Base-by-base conservation (phyloP, 2,113 vertebrate species). In the Centropristis striata region DNA sequence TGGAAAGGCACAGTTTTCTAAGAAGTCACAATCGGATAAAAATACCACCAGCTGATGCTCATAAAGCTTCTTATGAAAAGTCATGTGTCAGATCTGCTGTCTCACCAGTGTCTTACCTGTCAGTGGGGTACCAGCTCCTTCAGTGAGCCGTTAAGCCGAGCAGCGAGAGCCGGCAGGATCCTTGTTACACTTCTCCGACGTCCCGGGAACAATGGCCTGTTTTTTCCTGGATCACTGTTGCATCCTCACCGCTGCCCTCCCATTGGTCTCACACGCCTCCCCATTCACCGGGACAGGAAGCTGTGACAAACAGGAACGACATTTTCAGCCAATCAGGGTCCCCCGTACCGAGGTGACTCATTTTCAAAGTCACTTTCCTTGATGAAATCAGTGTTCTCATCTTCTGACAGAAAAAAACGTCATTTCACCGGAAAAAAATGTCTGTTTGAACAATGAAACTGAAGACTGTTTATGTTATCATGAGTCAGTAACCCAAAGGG, bases 221-320 rank as follows among this genome's bases (percentile, higher is more conserved):
- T 94, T 93, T 94, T 95, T 93, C 94, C 93, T 93, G 92, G 90
- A 92, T 93, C 91, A 94, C 92, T 80, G 88, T 90, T 92, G 92
- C 93, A 92, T 94, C 93, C 92, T 91, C 79, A 77, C 21, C 27
- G 5, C 75, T 67, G 75, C 57, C 69, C 78, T 78, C 80, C 83
- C 73, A 95, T 93, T 94, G 93, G 91, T 80, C 68, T 50, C 1
- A 66, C 47, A 23, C 41, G n/a, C 74, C 68, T 70, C 77, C 76
- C 76, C 82, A 85, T 92, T 87, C 88, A 87, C 57, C 67, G 66
- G 86, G 86, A 91, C 93, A 93, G 94, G 94, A 95, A 95, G 89
- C 86, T 91, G 89, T 87, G 88, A 92, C 86, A 90, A 91, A 93
- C 67, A 83, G 80, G 63, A 87, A 81, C 14, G 18, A 86, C 79